Evolutionary conservation across 1,140 invertebrate genomes (phyloP).

Genomic region (Drosophila watanabei): DNA sequence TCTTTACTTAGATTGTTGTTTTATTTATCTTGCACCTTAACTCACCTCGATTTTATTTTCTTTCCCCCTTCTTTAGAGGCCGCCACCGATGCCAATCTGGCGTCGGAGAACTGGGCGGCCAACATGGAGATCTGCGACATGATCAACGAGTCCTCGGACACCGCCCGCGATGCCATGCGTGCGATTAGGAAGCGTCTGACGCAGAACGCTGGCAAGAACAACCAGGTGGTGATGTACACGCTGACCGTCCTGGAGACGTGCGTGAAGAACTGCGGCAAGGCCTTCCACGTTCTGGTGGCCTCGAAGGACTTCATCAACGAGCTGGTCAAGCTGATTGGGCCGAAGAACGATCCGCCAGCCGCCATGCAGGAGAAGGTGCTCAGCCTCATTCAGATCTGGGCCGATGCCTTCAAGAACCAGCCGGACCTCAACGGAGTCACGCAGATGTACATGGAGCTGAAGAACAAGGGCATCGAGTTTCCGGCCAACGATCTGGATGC

Average conservation of each 20-base stretch:
- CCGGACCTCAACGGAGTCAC: conserved; percentile 96
- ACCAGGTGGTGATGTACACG: conserved; percentile 98
- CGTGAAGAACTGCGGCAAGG: conserved; percentile 98
- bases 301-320: conserved; percentile 99
- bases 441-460: conserved; percentile 97
- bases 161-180: conserved; percentile 98
- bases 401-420: conserved; percentile 96
- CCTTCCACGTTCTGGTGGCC: conserved; percentile 96
- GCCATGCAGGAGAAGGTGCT: conserved; percentile 98
- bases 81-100: conserved; percentile 96
- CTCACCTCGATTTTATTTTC: neutral
- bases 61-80: conserved; percentile 89
- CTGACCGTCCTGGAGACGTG: conserved; percentile 98
- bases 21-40: neutral
- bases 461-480: conserved; percentile 98
- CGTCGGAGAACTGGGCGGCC: conserved; percentile 98
- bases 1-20: too few species aligned
- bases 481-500: conserved; percentile 97
- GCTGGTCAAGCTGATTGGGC: conserved; percentile 94
- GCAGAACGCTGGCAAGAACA: conserved; percentile 98
- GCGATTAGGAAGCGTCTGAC: conserved; percentile 97
- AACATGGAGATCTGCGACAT: conserved; percentile 99
- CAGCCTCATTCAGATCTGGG: conserved; percentile 98
- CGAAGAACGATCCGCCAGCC: conserved; percentile 98
- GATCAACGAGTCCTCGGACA: conserved; percentile 98